A percentile compares a stretch with the other conserved stretches of the same genome.
phyloP scores from a whole-genome alignment of 2,888 invertebrate genomes.

The Polydrusus pterygomalis region DNA sequence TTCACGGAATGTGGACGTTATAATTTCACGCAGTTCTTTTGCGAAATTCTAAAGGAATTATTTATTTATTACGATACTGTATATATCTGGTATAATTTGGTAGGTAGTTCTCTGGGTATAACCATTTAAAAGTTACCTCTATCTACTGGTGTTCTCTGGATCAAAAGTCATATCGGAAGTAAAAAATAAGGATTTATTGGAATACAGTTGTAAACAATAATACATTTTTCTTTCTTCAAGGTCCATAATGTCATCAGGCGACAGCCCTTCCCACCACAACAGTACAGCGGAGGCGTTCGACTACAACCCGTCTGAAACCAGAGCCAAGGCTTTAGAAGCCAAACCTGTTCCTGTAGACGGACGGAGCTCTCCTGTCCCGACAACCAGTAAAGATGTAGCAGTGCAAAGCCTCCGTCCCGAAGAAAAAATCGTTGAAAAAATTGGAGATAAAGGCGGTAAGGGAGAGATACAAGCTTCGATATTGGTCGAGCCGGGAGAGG shows the following conservation, averaged over 20 bases:
- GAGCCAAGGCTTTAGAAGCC: constrained; percentile 29
- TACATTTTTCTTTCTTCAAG: constrained; percentile 55
- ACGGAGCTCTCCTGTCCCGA: constrained; percentile 60
- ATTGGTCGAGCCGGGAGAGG: constrained; percentile 60
- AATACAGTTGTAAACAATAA: not conserved
- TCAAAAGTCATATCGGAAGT: too few relatives aligned
- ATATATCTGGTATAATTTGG: too few relatives aligned
- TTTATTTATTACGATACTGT: too few relatives aligned
- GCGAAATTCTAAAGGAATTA: too few relatives aligned
- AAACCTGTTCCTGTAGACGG: constrained; percentile 41
- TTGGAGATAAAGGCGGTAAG: constrained; percentile 6
- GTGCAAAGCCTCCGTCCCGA: constrained; percentile 56
- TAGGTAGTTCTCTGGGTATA: too few relatives aligned
- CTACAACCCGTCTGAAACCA: constrained; percentile 45
- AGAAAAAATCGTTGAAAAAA: constrained; percentile 36
- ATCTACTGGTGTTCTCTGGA: too few relatives aligned
- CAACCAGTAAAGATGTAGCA: constrained; percentile 63
- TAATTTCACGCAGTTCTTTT: too few relatives aligned
- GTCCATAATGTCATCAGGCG: constrained; percentile 65
- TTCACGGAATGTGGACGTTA: too few relatives aligned
- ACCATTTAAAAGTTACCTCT: too few relatives aligned
- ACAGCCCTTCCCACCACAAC: constrained; percentile 62
- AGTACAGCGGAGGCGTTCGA: constrained; percentile 61
- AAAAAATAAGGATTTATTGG: too few relatives aligned
- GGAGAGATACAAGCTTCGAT: constrained; percentile 61